Percentiles rank a stretch among this genome's conserved stretches.
phyloP scores from a whole-genome alignment of 2,888 invertebrate species.

The Serripes groenlandicus region DNA sequence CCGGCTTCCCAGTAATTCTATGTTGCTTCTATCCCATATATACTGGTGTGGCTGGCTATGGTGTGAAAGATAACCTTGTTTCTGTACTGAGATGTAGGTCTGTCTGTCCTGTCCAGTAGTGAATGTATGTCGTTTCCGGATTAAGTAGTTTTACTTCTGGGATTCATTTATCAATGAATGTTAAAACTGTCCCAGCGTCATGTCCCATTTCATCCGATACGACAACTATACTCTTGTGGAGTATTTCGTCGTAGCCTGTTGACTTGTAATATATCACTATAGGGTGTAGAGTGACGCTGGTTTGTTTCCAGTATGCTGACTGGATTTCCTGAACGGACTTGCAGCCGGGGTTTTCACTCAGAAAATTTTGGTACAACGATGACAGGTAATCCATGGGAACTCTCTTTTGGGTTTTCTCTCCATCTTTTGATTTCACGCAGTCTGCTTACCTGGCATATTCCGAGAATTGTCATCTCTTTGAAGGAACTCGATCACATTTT shows the following conservation, averaged over 20 bases:
- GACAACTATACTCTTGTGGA: constrained; percentile 25
- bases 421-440: constrained; percentile 11
- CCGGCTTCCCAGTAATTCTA: constrained; percentile 60
- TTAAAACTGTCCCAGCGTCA: background rate
- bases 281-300: constrained; percentile 45
- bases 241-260: background rate
- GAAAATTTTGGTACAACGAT: constrained; percentile 24
- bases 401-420: constrained; percentile 22
- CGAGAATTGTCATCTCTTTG: constrained; percentile 33
- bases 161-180: constrained; percentile 18
- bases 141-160: background rate
- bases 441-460: constrained; percentile 30
- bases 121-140: background rate
- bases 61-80: constrained; percentile 12
- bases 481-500: constrained; percentile 24
- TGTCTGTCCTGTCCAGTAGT: constrained; percentile 46
- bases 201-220: constrained; percentile 30
- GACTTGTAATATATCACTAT: constrained; percentile 43
- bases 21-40: constrained; percentile 7
- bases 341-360: constrained; percentile 28
- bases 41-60: background rate
- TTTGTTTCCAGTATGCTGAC: constrained; percentile 29
- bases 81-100: constrained; percentile 24
- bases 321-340: constrained; percentile 9
- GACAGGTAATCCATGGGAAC: constrained; percentile 29